Conservation (phyloP, 2,113 vertebrate genomes). For the Nannospalax galili region DNA sequence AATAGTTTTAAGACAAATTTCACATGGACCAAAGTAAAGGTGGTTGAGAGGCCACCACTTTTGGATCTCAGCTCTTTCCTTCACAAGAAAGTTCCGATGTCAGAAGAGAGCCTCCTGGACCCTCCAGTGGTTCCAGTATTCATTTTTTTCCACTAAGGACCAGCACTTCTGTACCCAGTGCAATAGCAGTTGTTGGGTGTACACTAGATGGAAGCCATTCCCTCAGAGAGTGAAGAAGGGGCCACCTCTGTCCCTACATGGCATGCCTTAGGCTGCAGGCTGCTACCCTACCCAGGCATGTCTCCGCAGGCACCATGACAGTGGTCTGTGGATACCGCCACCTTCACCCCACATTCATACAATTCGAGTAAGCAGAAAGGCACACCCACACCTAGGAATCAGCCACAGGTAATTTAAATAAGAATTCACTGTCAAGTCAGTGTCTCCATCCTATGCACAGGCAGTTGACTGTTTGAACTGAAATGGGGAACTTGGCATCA, state of each 20-base stretch:
- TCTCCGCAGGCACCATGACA: background rate
- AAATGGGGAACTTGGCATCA: background rate
- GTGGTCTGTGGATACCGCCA: background rate
- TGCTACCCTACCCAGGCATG: background rate
- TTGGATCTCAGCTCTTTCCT: background rate
- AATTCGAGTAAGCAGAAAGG: background rate
- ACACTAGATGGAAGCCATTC: background rate
- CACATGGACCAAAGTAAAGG: background rate
- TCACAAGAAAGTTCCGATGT: background rate
- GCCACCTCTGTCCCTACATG: background rate
- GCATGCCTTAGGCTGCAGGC: background rate
- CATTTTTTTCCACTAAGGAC: background rate
- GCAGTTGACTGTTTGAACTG: background rate
- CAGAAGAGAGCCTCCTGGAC: background rate
- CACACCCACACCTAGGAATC: background rate
- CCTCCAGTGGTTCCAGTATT: rapidly evolving
- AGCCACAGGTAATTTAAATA: background rate
- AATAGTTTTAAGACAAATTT: too few relatives aligned
- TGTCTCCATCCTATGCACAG: background rate
- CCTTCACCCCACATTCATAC: background rate
- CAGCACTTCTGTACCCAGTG: rapidly evolving
- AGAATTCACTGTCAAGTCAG: background rate
- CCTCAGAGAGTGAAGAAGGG: background rate
- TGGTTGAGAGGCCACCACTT: background rate
- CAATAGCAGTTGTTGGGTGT: rapidly evolving